A percentile compares a stretch with the other conserved stretches of the same genome.
Evolutionary conservation across 1,140 invertebrate genomes (phyloP).

Genomic region (Drosophila malerkotliana): DNA sequence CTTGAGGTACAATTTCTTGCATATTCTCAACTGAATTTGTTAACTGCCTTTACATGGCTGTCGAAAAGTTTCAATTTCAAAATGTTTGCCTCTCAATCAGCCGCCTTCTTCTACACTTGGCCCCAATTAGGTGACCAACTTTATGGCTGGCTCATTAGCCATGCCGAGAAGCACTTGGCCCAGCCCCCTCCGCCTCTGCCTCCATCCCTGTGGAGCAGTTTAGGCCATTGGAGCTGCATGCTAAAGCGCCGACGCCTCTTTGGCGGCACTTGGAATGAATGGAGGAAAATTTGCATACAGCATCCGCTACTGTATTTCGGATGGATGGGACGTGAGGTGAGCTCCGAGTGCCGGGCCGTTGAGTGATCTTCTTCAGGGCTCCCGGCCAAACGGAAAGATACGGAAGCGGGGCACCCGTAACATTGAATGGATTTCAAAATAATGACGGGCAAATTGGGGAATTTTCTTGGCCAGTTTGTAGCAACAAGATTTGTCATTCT

Average conservation of each 20-base stretch:
- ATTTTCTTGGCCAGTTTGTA: constrained; percentile 46
- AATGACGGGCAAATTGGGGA: constrained; percentile 65
- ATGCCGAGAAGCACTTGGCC: constrained; percentile 75
- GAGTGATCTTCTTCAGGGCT: constrained; percentile 18
- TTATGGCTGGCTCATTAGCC: constrained; percentile 70
- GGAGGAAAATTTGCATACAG: constrained; percentile 73
- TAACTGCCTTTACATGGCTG: background rate
- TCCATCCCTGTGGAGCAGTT: background rate
- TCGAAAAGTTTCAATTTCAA: constrained; percentile 45
- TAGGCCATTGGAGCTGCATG: constrained; percentile 49
- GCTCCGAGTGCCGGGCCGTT: constrained; percentile 13
- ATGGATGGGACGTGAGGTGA: constrained; percentile 54
- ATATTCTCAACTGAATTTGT: background rate
- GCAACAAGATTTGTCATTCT: constrained; percentile 22
- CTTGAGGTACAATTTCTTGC: too few relatives aligned
- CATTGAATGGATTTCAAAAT: constrained; percentile 62
- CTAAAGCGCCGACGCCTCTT: constrained; percentile 56
- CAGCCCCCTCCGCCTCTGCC: constrained; percentile 36
- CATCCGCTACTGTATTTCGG: constrained; percentile 77
- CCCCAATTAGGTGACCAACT: constrained; percentile 74
- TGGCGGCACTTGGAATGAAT: constrained; percentile 66
- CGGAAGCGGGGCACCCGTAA: constrained; percentile 32
- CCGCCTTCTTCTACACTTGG: constrained; percentile 50
- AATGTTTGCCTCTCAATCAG: constrained; percentile 53
- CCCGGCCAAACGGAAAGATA: constrained; percentile 61